These are phyloP conservation scores for Cosmorhoe ocellata DNA, from an alignment of 2,888 invertebrate genomes.

Conservation along the genomic window DNA sequence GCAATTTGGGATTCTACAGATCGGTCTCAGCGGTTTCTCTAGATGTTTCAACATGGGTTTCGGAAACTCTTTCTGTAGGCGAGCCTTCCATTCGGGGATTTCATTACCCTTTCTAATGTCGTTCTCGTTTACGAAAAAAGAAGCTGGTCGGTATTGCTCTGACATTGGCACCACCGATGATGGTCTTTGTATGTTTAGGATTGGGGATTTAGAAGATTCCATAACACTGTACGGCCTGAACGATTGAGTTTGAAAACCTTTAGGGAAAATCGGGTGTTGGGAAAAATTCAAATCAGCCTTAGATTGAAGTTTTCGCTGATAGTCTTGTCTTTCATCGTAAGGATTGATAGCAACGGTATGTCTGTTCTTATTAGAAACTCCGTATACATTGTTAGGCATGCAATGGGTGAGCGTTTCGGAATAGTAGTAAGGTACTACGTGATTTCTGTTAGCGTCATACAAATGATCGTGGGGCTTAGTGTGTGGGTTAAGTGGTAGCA, in stretches of 20 bases:
- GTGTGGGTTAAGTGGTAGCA: slow-evolving; percentile 58
- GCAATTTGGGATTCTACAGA: slow-evolving; percentile 73
- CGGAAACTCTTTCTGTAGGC: slow-evolving; percentile 65
- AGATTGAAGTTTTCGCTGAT: slow-evolving; percentile 53
- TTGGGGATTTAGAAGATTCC: slow-evolving; percentile 63
- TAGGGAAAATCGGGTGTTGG: slow-evolving; percentile 30
- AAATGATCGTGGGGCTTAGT: slow-evolving; percentile 70
- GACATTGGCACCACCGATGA: slow-evolving; percentile 73
- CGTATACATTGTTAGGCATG: slow-evolving; percentile 72
- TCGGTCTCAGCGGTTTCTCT: slow-evolving; percentile 63
- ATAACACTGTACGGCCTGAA: slow-evolving; percentile 75
- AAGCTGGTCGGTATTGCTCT: slow-evolving; percentile 73
- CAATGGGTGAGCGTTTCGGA: slow-evolving; percentile 71
- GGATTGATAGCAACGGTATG: slow-evolving; percentile 65
- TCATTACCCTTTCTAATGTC: slow-evolving; percentile 56
- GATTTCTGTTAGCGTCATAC: slow-evolving; percentile 82
- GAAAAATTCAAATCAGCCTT: slow-evolving; percentile 49
- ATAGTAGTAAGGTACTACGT: slow-evolving; percentile 76
- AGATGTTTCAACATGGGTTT: slow-evolving; percentile 56
- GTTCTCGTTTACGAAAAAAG: slow-evolving; percentile 62
- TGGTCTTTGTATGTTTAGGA: slow-evolving; percentile 59
- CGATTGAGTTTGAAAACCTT: slow-evolving; percentile 54
- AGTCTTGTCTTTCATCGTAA: slow-evolving; percentile 60
- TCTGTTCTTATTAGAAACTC: slow-evolving; percentile 62
- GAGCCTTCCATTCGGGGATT: slow-evolving; percentile 69